Conservation (phyloP, 2,888 invertebrate genomes). For the Torymus auratus region DNA sequence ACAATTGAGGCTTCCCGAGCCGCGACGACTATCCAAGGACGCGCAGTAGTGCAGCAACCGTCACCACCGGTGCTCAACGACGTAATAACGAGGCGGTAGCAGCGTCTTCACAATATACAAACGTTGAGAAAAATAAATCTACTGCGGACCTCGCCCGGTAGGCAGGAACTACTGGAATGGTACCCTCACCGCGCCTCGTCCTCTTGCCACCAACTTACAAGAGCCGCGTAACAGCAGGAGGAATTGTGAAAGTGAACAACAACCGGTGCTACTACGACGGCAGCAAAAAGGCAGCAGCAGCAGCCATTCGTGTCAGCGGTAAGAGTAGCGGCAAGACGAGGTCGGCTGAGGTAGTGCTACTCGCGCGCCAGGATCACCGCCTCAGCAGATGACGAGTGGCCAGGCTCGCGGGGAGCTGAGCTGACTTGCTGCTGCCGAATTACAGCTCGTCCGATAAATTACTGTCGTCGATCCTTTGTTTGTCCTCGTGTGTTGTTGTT, state of each 20-base stretch:
- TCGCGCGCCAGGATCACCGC: conserved; percentile 65
- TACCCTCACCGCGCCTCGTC: conserved; percentile 18
- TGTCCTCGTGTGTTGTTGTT: too few relatives aligned
- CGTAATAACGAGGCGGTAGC: not conserved
- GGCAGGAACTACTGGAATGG: conserved; percentile 48
- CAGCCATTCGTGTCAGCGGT: not conserved
- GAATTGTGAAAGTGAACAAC: too few relatives aligned
- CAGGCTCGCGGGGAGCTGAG: conserved; percentile 67
- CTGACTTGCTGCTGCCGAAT: conserved; percentile 61
- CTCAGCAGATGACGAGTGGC: conserved; percentile 72
- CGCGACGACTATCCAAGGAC: too few relatives aligned
- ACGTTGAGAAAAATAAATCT: too few relatives aligned
- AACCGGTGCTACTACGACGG: too few relatives aligned
- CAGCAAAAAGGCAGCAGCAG: too few relatives aligned
- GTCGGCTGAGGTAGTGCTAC: not conserved
- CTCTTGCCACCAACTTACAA: not conserved
- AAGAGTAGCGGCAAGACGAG: conserved; percentile 3
- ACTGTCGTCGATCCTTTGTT: not conserved
- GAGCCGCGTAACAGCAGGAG: too few relatives aligned
- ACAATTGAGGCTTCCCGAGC: not conserved
- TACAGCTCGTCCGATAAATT: not conserved
- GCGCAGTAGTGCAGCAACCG: too few relatives aligned
- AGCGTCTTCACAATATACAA: too few relatives aligned
- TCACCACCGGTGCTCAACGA: too few relatives aligned
- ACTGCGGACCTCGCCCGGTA: not conserved